phyloP scores from a whole-genome alignment of 2,888 invertebrate species.

The Thysanoteuthis rhombus region DNA sequence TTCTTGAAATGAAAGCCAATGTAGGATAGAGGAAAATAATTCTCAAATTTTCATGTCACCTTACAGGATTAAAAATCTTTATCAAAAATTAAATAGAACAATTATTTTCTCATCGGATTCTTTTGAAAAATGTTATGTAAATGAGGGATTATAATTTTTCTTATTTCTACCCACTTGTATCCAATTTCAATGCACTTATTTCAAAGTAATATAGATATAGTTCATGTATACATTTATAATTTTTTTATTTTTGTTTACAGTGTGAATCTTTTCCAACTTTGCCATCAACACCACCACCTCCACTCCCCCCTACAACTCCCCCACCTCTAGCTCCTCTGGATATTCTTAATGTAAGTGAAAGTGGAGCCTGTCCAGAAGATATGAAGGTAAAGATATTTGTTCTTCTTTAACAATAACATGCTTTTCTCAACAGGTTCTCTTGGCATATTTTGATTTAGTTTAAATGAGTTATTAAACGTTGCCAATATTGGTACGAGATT shows the following conservation, averaged over 20 bases:
- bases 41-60: background rate
- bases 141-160: background rate
- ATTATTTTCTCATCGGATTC: no score
- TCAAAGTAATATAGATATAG: background rate
- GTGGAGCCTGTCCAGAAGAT: background rate
- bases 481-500: no score
- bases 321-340: background rate
- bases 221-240: background rate
- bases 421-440: background rate
- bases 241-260: background rate
- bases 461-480: no score
- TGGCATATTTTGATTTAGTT: no score
- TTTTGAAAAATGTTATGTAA: background rate
- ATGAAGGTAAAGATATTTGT: background rate
- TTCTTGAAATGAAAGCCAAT: no score
- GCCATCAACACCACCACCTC: conserved; percentile 30
- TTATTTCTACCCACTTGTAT: background rate
- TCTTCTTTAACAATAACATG: background rate
- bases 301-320: conserved; percentile 25
- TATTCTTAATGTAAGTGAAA: background rate
- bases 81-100: no score
- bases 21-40: background rate
- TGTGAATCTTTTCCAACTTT: background rate
- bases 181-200: background rate
- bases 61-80: no score